Base-by-base conservation (phyloP, 2,113 vertebrate species). In the Bothrops jararaca region DNA sequence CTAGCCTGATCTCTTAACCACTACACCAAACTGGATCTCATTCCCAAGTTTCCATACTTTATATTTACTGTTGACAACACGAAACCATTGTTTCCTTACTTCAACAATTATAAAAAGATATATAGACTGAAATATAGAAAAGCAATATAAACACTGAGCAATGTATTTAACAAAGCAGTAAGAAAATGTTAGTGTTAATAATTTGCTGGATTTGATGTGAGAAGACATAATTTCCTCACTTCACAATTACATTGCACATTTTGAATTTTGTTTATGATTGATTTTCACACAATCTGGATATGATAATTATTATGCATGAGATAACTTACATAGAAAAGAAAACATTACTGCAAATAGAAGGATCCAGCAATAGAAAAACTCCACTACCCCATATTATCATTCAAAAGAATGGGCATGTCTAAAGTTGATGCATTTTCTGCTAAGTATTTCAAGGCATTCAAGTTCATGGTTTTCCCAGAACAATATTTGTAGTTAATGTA, bases 391-490 rank as follows among this genome's bases (percentile, higher is more conserved):
- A 26, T 7, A 24, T 18, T 88, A 85, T 85, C 18, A 8, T 53
- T 29, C 80, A 64, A 86, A 89, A 90, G n/a, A 34, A 50, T 53
- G 45, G n/a, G 60, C 58, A 23, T 64, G 90, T 93, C 92, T 90
- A 24, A 89, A 64, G 80, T 34, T 24, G 60, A 69, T 64, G 39
- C 24, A 90, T 64, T 29, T 64, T 60, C 39, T 90, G 80, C 56
- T 64, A 90, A 90, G 90, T 86, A 90, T 90, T 93, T 93, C 86
- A 57, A 93, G 92, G 89, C 89, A 93, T 93, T 86, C 80, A 64
- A 54, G 89, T 93, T 93, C 80, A 93, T 86, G 74, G 10, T 93
- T 92, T 93, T 56, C n/a, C 54, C 23, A 90, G 45, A 86, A 86
- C 45, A 93, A 57, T 24, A 29, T 90, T 90, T 89, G 64, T 56